Base-by-base conservation (phyloP, 1,140 invertebrate genomes). In the Trichonephila clavata region DNA sequence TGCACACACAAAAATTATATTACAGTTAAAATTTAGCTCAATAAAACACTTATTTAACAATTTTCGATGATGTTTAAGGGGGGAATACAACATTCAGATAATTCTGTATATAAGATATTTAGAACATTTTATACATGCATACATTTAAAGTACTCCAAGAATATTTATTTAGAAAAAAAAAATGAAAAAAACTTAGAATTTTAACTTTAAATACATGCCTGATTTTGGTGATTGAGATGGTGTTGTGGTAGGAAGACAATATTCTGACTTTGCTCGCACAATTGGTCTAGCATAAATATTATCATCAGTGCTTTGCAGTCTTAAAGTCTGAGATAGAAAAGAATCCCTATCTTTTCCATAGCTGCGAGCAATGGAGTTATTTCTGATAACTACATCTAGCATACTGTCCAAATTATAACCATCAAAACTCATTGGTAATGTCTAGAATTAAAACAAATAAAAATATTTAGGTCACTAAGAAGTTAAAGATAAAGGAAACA, bases 221-320 rank as follows among this genome's bases (percentile, higher is more conserved):
- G 90, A 65, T 68, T 87, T 93, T 43, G 92, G 84, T 7, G 84
- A 80, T 20, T 39, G 20, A 18, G 60, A 39, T 4, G 84, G 59
- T 43, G 83, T 63, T 63, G 10, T 88, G 18, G 90, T 92, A 27
- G 92, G 86, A 21, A 93, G 86, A 50, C 86, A 87, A 81, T 88
- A 93, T 50, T 93, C 92, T 88, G 92, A 93, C 39, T 93, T 93
- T 21, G 92, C 92, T 63, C 92, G 32, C 14, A 93, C 68, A 60
- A 93, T 93, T 21, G 92, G 92, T 65, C 92, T 87, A 5, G 92
- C 92, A 88, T 93, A 93, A 80, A 93, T 88, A 27, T 88, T 88
- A 88, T 88, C 86, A n/a, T 81, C 86, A 10, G 24, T 18, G 20
- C 18, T 57, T 24, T 27, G 18, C 18, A 80, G 6, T 60, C 63